A percentile compares a stretch with the other conserved stretches of the same genome.
phyloP scores from a whole-genome alignment of 2,888 invertebrate genomes.

The Lacanobia oleracea region DNA sequence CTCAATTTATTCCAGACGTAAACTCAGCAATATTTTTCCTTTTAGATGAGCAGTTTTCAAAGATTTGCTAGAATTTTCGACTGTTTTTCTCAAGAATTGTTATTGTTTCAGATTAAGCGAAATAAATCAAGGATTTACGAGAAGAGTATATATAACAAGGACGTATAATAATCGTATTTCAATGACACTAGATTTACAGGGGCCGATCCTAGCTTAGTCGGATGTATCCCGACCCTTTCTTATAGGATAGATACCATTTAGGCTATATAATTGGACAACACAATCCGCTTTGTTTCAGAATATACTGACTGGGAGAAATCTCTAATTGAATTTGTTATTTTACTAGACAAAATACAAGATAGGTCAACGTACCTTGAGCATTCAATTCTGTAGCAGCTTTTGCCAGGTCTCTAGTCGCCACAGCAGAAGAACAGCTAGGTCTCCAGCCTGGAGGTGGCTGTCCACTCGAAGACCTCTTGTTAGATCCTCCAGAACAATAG shows the following conservation, averaged over 20 bases:
- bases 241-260: conserved; percentile 35
- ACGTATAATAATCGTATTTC: conserved; percentile 51
- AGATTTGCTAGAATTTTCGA: conserved; percentile 16
- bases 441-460: conserved; percentile 90
- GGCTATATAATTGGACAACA: conserved; percentile 45
- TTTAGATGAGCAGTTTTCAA: conserved; percentile 26
- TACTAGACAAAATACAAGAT: neutral
- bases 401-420: conserved; percentile 89
- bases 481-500: conserved; percentile 88
- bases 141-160: conserved; percentile 35
- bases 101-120: conserved; percentile 29
- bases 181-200: conserved; percentile 47
- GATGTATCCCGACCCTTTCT: conserved; percentile 34
- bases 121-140: conserved; percentile 38
- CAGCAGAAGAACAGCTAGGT: conserved; percentile 91
- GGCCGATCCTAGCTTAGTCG: conserved; percentile 48
- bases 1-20: conserved; percentile 46
- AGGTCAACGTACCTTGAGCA: conserved; percentile 91
- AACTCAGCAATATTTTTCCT: conserved; percentile 28
- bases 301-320: conserved; percentile 9
- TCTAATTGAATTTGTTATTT: conserved; percentile 2
- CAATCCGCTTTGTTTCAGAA: conserved; percentile 30
- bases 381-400: conserved; percentile 93
- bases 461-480: conserved; percentile 86
- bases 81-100: conserved; percentile 15